Conservation (phyloP, 2,113 vertebrate genomes). For the Onychorhynchus coronatus region DNA sequence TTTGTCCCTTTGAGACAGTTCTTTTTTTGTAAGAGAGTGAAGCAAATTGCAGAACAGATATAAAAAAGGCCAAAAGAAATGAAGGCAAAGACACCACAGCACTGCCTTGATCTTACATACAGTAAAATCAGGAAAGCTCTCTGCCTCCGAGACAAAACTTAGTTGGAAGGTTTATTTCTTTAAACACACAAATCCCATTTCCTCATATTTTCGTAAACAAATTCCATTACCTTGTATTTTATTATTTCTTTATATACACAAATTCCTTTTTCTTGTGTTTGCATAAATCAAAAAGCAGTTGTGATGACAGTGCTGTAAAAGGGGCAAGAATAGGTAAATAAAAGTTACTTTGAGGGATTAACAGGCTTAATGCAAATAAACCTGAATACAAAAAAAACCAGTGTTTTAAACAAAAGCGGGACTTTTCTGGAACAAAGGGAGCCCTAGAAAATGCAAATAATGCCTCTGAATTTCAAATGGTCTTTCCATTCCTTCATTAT, state of each 20-base stretch:
- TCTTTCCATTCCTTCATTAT: neutral
- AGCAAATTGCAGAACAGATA: neutral
- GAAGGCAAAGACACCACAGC: neutral
- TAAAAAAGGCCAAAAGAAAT: neutral
- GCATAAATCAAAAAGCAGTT: neutral
- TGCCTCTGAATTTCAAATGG: neutral
- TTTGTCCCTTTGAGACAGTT: neutral
- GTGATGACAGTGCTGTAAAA: neutral
- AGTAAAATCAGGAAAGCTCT: neutral
- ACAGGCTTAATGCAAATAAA: neutral
- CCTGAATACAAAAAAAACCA: neutral
- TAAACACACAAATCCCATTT: neutral
- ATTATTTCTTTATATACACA: neutral
- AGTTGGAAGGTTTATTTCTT: neutral
- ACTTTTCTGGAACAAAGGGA: neutral
- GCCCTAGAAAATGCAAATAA: neutral
- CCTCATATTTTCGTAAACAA: neutral
- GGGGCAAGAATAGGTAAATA: constrained; percentile 29
- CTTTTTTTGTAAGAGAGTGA: neutral
- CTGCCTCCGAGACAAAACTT: neutral
- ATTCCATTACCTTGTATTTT: neutral
- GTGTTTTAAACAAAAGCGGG: neutral
- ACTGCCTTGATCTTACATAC: neutral
- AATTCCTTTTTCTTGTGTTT: constrained; percentile 2
- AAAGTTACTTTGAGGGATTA: constrained; percentile 5